phyloP scores from a whole-genome alignment of 1,140 invertebrate genomes.

The Danaus melanippus region DNA sequence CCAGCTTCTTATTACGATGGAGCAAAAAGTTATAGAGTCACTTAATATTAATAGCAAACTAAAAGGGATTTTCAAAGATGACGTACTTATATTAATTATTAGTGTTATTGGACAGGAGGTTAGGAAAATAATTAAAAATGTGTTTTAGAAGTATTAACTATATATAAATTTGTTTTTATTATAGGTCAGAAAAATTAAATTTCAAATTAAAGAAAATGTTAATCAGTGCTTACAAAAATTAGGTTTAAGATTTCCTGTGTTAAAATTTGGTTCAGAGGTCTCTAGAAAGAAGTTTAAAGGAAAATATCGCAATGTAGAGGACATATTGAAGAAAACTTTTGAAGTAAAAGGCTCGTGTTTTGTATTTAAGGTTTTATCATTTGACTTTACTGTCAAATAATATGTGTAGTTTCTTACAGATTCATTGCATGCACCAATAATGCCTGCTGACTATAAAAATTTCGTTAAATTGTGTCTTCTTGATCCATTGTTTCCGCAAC shows the following conservation, averaged over 20 bases:
- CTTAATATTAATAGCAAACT: conserved; percentile 45
- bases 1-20: conserved; percentile 40
- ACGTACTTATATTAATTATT: conserved; percentile 44
- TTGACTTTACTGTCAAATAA: background rate
- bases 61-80: conserved; percentile 57
- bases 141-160: no score
- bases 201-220: conserved; percentile 40
- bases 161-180: no score
- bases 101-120: conserved; percentile 25
- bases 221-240: conserved; percentile 30
- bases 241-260: conserved; percentile 35
- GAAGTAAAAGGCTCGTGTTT: conserved; percentile 27
- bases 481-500: conserved; percentile 53
- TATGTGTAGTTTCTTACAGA: conserved; percentile 23
- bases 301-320: conserved; percentile 36
- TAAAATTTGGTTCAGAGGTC: conserved; percentile 26
- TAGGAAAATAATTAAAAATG: no score
- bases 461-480: conserved; percentile 59
- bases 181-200: conserved; percentile 51
- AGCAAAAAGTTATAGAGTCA: conserved; percentile 44
- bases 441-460: conserved; percentile 32
- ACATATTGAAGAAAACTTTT: conserved; percentile 36
- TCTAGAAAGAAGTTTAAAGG: conserved; percentile 16
- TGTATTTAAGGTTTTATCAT: background rate
- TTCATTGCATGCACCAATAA: conserved; percentile 11